Conservation (phyloP, 2,888 invertebrate species). For the Cepaea hortensis region DNA sequence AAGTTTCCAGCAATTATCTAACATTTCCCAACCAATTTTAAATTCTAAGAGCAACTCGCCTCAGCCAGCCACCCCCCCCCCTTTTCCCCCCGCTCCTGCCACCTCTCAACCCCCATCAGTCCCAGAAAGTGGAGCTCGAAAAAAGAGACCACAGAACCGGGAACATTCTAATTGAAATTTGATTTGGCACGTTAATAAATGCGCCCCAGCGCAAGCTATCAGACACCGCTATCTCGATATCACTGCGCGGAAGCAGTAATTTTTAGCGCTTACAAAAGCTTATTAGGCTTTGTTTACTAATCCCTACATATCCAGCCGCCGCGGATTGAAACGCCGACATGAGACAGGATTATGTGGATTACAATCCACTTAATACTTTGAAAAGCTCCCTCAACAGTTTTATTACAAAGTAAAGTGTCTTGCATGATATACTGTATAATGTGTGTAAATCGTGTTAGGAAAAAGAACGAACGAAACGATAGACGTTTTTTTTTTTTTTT, state of each 20-base stretch:
- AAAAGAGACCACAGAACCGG: background rate
- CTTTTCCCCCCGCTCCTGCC: too few relatives aligned
- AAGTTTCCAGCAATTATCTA: too few relatives aligned
- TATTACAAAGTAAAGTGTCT: slow-evolving; percentile 15
- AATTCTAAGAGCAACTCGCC: background rate
- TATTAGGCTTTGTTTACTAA: slow-evolving; percentile 35
- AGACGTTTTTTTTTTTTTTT: too few relatives aligned
- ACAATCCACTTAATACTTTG: slow-evolving; percentile 9
- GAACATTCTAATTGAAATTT: slow-evolving; percentile 34
- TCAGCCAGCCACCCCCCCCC: background rate
- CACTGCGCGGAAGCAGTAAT: slow-evolving; percentile 13
- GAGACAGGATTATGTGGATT: slow-evolving; percentile 17
- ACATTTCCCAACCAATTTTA: too few relatives aligned
- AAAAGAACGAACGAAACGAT: too few relatives aligned
- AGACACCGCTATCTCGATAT: slow-evolving; percentile 10
- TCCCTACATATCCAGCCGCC: slow-evolving; percentile 17
- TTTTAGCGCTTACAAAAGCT: slow-evolving; percentile 37
- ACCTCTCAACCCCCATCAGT: background rate
- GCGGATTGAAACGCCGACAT: background rate
- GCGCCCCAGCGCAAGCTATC: slow-evolving; percentile 3
- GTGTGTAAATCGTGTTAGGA: background rate
- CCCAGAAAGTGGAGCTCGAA: background rate
- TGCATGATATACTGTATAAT: slow-evolving; percentile 27
- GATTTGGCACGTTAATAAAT: slow-evolving; percentile 27
- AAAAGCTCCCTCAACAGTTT: slow-evolving; percentile 18